Percentiles rank a stretch among this genome's conserved stretches.
phyloP scores from a whole-genome alignment of 2,888 invertebrate species.

The Pseudococcus jackbeardsleyi region DNA sequence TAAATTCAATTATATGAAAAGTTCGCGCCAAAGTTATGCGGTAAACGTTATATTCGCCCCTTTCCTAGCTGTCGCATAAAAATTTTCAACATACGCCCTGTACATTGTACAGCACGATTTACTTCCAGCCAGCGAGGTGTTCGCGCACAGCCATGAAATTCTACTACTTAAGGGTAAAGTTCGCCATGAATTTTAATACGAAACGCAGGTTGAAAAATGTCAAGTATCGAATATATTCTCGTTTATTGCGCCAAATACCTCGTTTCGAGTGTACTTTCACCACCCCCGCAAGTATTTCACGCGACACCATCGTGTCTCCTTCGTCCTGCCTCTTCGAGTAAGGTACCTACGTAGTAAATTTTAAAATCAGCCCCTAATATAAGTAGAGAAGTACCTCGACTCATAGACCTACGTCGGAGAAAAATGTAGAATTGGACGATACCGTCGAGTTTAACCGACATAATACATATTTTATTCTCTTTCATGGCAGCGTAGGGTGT shows the following conservation, averaged over 20 bases:
- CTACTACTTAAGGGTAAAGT: constrained; percentile 29
- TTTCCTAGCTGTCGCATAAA: background rate
- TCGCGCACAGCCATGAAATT: constrained; percentile 18
- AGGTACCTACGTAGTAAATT: background rate
- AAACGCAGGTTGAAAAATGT: constrained; percentile 49
- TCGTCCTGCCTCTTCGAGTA: background rate
- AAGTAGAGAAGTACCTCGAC: background rate
- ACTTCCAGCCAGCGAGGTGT: background rate
- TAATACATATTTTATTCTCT: background rate
- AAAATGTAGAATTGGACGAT: background rate
- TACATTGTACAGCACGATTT: background rate
- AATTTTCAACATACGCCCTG: constrained; percentile 5
- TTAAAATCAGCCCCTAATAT: background rate
- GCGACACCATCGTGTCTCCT: background rate
- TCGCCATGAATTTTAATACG: constrained; percentile 50
- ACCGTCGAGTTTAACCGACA: background rate
- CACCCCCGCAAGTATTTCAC: background rate
- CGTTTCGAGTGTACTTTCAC: constrained; percentile 46
- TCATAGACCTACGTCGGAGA: background rate
- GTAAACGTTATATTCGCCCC: constrained; percentile 19
- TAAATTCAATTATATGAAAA: constrained; percentile 50
- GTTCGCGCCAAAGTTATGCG: constrained; percentile 1
- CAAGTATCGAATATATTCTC: constrained; percentile 53
- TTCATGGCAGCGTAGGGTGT: no score
- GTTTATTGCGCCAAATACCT: constrained; percentile 42